Evolutionary conservation across 1,140 invertebrate genomes (phyloP).

Genomic region (fruit fly (Drosophila melanogaster)): DNA sequence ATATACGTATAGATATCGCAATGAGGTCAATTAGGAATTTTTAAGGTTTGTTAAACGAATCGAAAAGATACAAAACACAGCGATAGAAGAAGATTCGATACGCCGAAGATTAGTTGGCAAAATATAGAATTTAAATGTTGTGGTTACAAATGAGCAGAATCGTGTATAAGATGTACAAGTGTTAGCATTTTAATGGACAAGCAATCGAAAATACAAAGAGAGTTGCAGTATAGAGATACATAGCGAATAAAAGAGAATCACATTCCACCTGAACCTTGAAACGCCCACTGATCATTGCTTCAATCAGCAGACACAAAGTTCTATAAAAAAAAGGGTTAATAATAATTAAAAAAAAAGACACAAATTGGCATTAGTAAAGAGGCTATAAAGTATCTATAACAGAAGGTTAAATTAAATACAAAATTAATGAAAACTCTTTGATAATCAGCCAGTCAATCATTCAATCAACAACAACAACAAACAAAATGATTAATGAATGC

Average conservation of each 20-base stretch:
- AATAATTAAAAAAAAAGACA: slow-evolving; percentile 1
- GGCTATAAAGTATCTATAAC: slow-evolving; percentile 3
- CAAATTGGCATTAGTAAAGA: slow-evolving; percentile 46
- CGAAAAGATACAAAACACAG: slow-evolving; percentile 36
- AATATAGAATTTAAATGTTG: slow-evolving; percentile 18
- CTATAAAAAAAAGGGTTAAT: background rate
- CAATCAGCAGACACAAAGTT: background rate
- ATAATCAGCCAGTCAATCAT: slow-evolving; percentile 61
- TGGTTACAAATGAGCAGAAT: slow-evolving; percentile 8
- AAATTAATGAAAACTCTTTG: slow-evolving; percentile 31
- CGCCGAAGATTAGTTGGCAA: slow-evolving; percentile 49
- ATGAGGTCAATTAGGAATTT: slow-evolving; percentile 32
- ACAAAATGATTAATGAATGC: slow-evolving; percentile 50
- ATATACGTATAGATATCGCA: slow-evolving; percentile 46
- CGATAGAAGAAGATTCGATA: slow-evolving; percentile 24
- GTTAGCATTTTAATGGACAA: slow-evolving; percentile 23
- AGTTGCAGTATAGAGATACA: slow-evolving; percentile 13
- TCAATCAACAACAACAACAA: slow-evolving; percentile 69
- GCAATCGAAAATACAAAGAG: slow-evolving; percentile 18
- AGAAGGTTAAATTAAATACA: slow-evolving; percentile 12
- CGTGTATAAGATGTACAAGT: slow-evolving; percentile 22
- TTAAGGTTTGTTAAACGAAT: slow-evolving; percentile 26
- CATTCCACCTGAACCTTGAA: slow-evolving; percentile 22
- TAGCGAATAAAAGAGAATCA: slow-evolving; percentile 1
- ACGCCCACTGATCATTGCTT: background rate